Percentiles rank a stretch among this genome's conserved stretches.
Evolutionary conservation across 2,113 vertebrate genomes (phyloP).

Genomic region (Macquaria australasica): DNA sequence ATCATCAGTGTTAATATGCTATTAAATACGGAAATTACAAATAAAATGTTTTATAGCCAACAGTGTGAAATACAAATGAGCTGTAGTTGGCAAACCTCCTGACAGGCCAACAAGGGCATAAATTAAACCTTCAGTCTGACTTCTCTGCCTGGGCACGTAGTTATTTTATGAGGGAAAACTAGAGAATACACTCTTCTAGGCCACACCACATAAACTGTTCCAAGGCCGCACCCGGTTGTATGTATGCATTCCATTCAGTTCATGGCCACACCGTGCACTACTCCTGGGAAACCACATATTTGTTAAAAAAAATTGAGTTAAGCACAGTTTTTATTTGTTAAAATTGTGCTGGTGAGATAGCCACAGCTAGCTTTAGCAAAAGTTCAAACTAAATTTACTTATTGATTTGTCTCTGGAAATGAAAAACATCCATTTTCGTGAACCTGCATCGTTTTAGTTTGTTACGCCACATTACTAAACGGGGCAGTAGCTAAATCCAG

Average conservation of each 20-base stretch:
- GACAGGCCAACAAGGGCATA: slow-evolving; percentile 35
- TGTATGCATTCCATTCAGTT: background rate
- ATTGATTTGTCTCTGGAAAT: background rate
- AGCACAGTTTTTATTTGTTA: too few species aligned
- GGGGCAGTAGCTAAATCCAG: background rate
- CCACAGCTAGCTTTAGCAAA: background rate
- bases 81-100: slow-evolving; percentile 25
- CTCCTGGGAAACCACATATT: background rate
- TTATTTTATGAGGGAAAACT: slow-evolving; percentile 16
- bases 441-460: background rate
- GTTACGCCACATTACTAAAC: background rate
- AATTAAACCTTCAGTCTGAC: slow-evolving; percentile 11
- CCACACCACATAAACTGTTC: slow-evolving; percentile 6
- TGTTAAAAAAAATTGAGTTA: background rate
- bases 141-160: background rate
- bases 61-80: slow-evolving; percentile 48
- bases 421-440: background rate
- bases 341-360: background rate
- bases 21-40: slow-evolving; percentile 60
- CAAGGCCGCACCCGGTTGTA: slow-evolving; percentile 21
- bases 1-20: slow-evolving; percentile 46
- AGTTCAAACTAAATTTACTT: background rate
- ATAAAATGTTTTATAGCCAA: slow-evolving; percentile 58
- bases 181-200: background rate
- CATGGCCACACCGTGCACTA: background rate